These are phyloP conservation scores for Andrena cerasifolii DNA, from an alignment of 1,140 invertebrate species.

Conservation along the genomic window DNA sequence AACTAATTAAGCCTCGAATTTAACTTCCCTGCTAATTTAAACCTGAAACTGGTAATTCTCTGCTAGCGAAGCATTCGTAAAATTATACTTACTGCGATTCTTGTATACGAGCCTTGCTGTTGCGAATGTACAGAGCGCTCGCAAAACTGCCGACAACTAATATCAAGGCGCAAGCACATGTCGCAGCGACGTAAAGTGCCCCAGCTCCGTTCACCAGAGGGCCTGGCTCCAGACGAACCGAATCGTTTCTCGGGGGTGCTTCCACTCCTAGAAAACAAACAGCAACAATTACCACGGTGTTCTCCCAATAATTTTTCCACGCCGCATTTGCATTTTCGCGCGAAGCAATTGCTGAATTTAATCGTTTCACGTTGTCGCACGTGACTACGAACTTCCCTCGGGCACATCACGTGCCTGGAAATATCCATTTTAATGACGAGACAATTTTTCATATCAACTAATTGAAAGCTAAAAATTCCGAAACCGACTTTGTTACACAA, in stretches of 20 bases:
- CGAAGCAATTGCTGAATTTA: too few species aligned
- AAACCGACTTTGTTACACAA: too few species aligned
- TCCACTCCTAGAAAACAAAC: constrained; percentile 80
- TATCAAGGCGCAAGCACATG: constrained; percentile 90
- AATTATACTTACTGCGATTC: constrained; percentile 87
- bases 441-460: too few species aligned
- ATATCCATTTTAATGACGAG: too few species aligned
- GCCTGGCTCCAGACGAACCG: constrained; percentile 85
- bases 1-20: not conserved
- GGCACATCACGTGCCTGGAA: too few species aligned
- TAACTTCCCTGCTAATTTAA: not conserved
- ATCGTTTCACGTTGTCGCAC: too few species aligned
- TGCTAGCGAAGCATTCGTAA: too few species aligned
- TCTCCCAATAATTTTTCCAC: too few species aligned
- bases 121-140: constrained; percentile 89
- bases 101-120: constrained; percentile 89
- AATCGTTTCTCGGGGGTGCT: constrained; percentile 84
- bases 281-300: not conserved
- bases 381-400: too few species aligned
- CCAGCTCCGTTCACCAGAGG: constrained; percentile 85
- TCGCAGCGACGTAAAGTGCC: constrained; percentile 90
- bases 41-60: not conserved
- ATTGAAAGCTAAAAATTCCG: too few species aligned
- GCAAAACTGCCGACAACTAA: constrained; percentile 88
- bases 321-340: not conserved